Evolutionary conservation across 2,888 invertebrate species (phyloP), one percentile per base, ranked within the genome.

Genomic region (Pheosia gnoma): DNA sequence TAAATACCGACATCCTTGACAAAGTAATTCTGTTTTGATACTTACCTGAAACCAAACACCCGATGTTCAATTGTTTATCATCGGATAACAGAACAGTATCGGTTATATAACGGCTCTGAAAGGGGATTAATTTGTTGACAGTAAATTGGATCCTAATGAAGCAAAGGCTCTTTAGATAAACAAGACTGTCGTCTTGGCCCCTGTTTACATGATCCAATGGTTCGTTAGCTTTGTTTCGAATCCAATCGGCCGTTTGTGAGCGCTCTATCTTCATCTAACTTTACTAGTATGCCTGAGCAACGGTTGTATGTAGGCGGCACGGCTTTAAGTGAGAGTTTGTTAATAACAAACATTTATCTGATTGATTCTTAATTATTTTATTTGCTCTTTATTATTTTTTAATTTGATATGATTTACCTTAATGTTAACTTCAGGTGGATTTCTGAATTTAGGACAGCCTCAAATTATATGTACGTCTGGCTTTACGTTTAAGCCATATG

Each of bases 81-180:
- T 55, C 13, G 39, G 55, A 55, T 55, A 53, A 53, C 9, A 53
- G 53, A 36, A 11, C 37, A 11, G 53, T 8, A 55, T 55, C 13
- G 39, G 39, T 39, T 55, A 39, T 13, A 55, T 39, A 85, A 85
- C 84, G 78, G 79, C 77, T 75, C 75, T 71, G 79, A 83, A 89
- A 86, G 84, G 83, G 87, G 88, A 90, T 92, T 91, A 91, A 93
- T 91, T 92, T 92, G 91, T 92, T 90, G 90, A 91, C 90, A 91
- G 91, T 88, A 89, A 92, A 93, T 93, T 92, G 91, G 90, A 93
- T 93, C 91, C 93, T 93, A 93, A 93, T 93, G 93, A 93, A 93
- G 91, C 93, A 93, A 93, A 93, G 93, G 92, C 91, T 88, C 90
- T 91, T 89, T 89, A 89, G 87, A 90, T 92, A 93, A 93, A 93